A percentile compares a stretch with the other conserved stretches of the same genome.
These are phyloP conservation scores for Lasiurus cinereus DNA, from an alignment of 2,113 vertebrate genomes.

Conservation along the genomic window DNA sequence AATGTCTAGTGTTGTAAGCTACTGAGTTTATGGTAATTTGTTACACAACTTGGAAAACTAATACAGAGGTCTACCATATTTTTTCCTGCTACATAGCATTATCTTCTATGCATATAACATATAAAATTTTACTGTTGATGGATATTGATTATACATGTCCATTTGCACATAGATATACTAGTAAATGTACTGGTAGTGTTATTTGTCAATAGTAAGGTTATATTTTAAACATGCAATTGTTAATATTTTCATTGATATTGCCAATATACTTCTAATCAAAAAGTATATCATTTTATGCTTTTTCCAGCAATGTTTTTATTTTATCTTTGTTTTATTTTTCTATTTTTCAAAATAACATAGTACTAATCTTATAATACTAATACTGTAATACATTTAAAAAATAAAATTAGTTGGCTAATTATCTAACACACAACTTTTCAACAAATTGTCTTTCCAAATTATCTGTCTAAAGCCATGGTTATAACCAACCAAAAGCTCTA, in stretches of 20 bases:
- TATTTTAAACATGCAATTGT: background rate
- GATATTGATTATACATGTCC: background rate
- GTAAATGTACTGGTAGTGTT: background rate
- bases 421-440: background rate
- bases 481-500: background rate
- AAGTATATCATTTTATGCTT: background rate
- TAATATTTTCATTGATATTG: background rate
- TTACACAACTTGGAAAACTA: background rate
- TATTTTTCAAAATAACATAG: background rate
- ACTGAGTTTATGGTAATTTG: background rate
- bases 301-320: background rate
- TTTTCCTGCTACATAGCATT: background rate
- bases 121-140: background rate
- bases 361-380: background rate
- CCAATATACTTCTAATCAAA: background rate
- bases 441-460: background rate
- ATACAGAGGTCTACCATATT: background rate
- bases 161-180: background rate
- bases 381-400: background rate
- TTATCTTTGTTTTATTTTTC: background rate
- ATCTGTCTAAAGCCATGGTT: background rate
- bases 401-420: background rate
- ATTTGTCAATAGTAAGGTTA: background rate
- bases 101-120: background rate
- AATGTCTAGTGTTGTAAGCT: background rate